Conservation (phyloP, 2,888 invertebrate species). For the Cheilosia impressa region DNA sequence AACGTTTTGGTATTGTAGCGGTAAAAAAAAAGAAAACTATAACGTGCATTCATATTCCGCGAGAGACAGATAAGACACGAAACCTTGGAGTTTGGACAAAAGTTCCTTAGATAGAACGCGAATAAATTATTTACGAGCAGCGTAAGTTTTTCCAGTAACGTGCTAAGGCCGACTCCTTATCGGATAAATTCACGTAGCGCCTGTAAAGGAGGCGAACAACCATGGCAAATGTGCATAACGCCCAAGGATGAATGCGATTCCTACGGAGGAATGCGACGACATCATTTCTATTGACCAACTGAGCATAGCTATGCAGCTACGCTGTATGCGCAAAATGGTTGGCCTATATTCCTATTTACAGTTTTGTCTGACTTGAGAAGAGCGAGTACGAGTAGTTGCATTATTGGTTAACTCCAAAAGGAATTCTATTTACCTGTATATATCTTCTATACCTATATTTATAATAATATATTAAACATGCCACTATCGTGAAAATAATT, state of each 20-base stretch:
- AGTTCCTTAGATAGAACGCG: constrained; percentile 48
- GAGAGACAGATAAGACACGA: constrained; percentile 49
- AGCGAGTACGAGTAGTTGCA: too few species aligned
- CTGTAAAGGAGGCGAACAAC: constrained; percentile 31
- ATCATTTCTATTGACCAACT: constrained; percentile 50
- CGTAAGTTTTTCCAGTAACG: constrained; percentile 38
- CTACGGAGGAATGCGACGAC: constrained; percentile 3
- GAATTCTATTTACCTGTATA: too few species aligned
- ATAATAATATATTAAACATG: too few species aligned
- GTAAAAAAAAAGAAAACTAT: constrained; percentile 49
- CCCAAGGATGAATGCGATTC: constrained; percentile 31
- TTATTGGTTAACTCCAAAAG: too few species aligned
- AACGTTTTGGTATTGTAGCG: constrained; percentile 21
- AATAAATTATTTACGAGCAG: constrained; percentile 65
- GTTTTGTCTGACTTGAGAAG: background rate
- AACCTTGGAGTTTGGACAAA: constrained; percentile 34
- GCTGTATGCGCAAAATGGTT: background rate
- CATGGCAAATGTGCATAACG: constrained; percentile 31
- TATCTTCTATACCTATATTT: too few species aligned
- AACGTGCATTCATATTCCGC: constrained; percentile 65
- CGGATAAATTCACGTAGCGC: constrained; percentile 60
- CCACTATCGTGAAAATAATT: too few species aligned
- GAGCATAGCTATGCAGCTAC: background rate
- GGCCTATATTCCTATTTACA: background rate
- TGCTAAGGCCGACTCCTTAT: constrained; percentile 14